Evolutionary conservation across 2,888 invertebrate species (phyloP).

Genomic region (Osmoderma eremita): DNA sequence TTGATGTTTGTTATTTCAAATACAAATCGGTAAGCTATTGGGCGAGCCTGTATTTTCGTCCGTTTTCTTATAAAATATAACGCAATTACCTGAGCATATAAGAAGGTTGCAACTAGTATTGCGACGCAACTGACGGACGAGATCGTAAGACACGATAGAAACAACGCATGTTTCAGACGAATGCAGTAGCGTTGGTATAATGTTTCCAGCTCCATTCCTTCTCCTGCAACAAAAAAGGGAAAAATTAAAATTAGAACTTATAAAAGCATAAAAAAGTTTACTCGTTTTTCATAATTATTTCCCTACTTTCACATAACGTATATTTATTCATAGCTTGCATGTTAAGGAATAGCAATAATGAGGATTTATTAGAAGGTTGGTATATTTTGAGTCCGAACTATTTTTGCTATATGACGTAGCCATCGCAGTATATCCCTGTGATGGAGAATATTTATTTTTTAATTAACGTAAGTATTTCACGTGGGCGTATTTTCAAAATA

Average conservation of each 20-base stretch:
- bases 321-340: not conserved
- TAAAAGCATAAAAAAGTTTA: not conserved
- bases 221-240: constrained; percentile 63
- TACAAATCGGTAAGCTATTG: no score
- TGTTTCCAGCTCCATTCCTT: constrained; percentile 74
- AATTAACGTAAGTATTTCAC: constrained; percentile 5
- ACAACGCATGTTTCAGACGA: constrained; percentile 78
- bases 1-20: no score
- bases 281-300: not conserved
- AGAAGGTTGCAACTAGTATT: constrained; percentile 70
- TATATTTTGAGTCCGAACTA: not conserved
- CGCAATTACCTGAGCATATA: constrained; percentile 67
- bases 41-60: no score
- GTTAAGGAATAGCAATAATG: constrained; percentile 22
- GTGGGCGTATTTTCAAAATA: not conserved
- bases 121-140: constrained; percentile 71
- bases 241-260: not conserved
- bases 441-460: not conserved
- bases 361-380: constrained; percentile 28
- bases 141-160: constrained; percentile 77
- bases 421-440: no score
- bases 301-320: not conserved
- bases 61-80: no score
- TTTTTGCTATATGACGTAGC: not conserved
- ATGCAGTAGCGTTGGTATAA: constrained; percentile 78